phyloP scores from a whole-genome alignment of 1,140 invertebrate species.

The Trypoxylus dichotomus region DNA sequence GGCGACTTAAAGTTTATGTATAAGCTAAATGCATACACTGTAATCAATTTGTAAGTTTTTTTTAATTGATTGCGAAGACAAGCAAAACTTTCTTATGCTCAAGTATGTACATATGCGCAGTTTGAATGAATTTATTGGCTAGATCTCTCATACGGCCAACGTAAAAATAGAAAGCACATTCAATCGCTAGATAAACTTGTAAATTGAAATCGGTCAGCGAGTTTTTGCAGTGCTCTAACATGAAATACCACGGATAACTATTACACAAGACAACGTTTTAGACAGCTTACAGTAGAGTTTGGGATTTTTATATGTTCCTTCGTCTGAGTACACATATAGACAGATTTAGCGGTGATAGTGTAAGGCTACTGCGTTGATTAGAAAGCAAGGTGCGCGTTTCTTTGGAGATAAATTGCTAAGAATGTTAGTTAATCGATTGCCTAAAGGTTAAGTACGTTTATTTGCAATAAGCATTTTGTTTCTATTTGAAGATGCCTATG shows the following conservation, averaged over 20 bases:
- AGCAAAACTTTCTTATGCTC: too few species aligned
- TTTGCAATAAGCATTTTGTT: background rate
- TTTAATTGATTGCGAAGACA: too few species aligned
- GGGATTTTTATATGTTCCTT: background rate
- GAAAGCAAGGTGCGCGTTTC: background rate
- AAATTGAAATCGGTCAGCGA: background rate
- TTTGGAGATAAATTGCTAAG: too few species aligned
- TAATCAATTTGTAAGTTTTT: too few species aligned
- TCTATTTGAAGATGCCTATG: background rate
- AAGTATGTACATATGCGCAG: too few species aligned
- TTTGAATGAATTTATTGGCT: background rate
- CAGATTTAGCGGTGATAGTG: background rate
- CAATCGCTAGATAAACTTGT: background rate
- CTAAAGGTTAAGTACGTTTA: background rate
- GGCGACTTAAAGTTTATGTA: too few species aligned
- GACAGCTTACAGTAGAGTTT: background rate
- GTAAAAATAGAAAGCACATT: conserved; percentile 7
- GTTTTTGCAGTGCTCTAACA: background rate
- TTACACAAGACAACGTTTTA: background rate
- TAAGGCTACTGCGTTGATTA: background rate
- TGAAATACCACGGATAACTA: background rate
- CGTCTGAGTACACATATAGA: background rate
- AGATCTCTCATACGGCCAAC: background rate
- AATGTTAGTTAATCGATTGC: background rate
- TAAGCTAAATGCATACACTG: too few species aligned